Evolutionary conservation across 2,888 invertebrate genomes (phyloP), one percentile per base, ranked within the genome.

Genomic region (Nomada flava): DNA sequence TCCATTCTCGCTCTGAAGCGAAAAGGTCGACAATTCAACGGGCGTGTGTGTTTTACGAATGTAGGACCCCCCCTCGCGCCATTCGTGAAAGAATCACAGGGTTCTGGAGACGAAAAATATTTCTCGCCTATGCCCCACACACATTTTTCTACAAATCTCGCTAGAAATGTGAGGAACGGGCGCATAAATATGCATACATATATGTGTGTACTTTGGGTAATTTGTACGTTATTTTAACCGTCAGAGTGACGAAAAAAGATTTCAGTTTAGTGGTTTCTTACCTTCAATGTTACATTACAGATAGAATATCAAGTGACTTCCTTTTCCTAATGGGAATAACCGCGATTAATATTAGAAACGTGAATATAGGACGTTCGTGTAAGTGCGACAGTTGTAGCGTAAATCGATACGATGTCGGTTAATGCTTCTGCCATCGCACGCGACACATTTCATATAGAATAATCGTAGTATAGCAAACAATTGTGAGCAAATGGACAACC

Each of bases 391-490:
- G 36, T 26, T n/a, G n/a, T 18, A 53, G 0, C 11, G 26, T 10
- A 44, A 44, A 64, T 36, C 64, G 57, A 71, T 59, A 29, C 20
- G 13, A 47, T 59, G 23, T 60, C 36, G 50, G 36, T 62, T 26
- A 47, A 13, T 13, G 20, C 15, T 36, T 36, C 36, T 36, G 36
- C 36, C 36, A 53, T 5, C 0, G 11, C 18, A 20, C 50, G n/a
- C 42, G 18, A 59, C 18, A 52, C 13, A 23, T 67, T 62, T 52
- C 4, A 55, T 1, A 0, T 36, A 36, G 36, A 36, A 29, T 29
- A 29, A 29, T 29, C 29, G 5, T 29, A 7, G 29, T 29, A 7
- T 53, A 52, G 59, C 44, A n/a, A 36, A 13, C 57, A 7, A 13
- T 9, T 20, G 18, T 47, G n/a, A 65, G 42, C 64, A 13, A 63